Conservation (phyloP, 1,140 invertebrate genomes). For the Cydia pomonella region DNA sequence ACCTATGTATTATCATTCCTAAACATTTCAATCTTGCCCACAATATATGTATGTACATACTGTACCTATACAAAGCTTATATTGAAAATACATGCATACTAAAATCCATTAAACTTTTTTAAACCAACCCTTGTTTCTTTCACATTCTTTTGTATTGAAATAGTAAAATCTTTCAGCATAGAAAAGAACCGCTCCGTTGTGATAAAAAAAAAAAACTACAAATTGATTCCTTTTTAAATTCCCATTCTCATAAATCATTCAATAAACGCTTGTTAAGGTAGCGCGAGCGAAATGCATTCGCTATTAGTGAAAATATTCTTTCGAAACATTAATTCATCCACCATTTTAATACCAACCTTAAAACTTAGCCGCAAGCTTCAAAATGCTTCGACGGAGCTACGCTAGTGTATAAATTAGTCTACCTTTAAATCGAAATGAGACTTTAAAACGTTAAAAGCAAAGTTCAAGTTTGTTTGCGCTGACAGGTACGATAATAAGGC, state of each 20-base stretch:
- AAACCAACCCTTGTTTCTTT: not conserved
- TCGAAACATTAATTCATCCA: not conserved
- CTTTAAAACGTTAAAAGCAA: constrained; percentile 1
- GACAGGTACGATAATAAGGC: not conserved
- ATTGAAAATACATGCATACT: no score
- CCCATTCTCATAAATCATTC: constrained; percentile 8
- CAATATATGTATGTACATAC: no score
- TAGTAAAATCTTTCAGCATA: not conserved
- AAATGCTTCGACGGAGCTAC: not conserved
- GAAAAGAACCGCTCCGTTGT: not conserved
- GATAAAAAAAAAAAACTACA: constrained; percentile 4
- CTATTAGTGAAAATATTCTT: constrained; percentile 22
- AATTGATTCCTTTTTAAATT: constrained; percentile 8
- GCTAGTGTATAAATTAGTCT: not conserved
- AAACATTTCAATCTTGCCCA: no score
- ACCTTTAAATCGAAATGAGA: not conserved
- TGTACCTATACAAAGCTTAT: no score
- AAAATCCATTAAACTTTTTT: no score
- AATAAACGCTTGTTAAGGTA: constrained; percentile 4
- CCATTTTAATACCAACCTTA: not conserved
- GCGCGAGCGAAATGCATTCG: not conserved
- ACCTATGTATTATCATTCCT: no score
- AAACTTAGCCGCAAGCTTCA: not conserved
- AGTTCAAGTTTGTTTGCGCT: not conserved
- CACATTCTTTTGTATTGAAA: not conserved